Evolutionary conservation across 2,797 vertebrate genomes (phyloP).

Genomic region (Sebastes trivittatus): DNA sequence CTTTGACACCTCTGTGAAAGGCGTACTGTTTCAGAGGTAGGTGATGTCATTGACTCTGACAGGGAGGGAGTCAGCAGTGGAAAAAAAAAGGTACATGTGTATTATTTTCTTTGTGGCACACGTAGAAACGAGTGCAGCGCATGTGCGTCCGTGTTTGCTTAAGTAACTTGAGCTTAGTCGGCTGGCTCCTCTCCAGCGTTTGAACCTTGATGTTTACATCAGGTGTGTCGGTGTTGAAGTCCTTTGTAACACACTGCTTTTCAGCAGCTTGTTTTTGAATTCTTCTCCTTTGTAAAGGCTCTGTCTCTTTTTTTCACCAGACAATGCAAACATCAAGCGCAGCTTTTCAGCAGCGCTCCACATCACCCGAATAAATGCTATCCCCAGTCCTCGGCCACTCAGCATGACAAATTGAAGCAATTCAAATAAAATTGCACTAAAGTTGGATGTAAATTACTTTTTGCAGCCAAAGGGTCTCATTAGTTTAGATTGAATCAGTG

Average conservation of each 20-base stretch:
- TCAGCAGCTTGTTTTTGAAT: neutral
- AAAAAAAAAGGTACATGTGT: neutral
- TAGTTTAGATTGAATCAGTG: constrained; percentile 29
- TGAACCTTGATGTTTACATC: constrained; percentile 54
- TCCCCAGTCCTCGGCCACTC: neutral
- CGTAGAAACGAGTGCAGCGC: neutral
- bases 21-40: constrained; percentile 24
- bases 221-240: constrained; percentile 45
- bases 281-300: neutral
- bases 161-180: constrained; percentile 30
- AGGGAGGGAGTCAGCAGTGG: neutral
- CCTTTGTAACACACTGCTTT: constrained; percentile 6
- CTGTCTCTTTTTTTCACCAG: neutral
- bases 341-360: neutral
- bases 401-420: neutral
- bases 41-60: constrained; percentile 32
- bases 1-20: constrained; percentile 37
- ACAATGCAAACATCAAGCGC: neutral
- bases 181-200: constrained; percentile 41
- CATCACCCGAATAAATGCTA: neutral
- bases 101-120: constrained; percentile 42
- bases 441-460: constrained; percentile 35
- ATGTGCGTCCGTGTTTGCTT: constrained; percentile 43
- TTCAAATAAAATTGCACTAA: constrained; percentile 20
- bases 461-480: constrained; percentile 29